Percentiles rank a stretch among this genome's conserved stretches.
These are phyloP conservation scores for Uria aalge DNA, from an alignment of 2,113 vertebrate genomes.

Conservation along the genomic window DNA sequence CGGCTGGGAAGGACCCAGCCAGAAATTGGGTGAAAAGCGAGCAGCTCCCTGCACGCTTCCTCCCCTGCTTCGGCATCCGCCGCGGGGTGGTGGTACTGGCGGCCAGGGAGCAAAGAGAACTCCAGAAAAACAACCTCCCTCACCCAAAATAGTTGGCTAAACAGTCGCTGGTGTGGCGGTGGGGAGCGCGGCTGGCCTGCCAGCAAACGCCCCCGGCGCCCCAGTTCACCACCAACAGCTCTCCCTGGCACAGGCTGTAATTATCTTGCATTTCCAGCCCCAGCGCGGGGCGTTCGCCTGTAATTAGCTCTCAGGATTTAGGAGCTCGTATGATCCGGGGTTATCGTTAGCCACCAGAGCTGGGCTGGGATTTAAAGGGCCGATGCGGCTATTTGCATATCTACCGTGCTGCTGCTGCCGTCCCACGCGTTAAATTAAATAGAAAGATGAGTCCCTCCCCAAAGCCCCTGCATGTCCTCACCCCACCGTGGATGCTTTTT, in stretches of 20 bases:
- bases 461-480: background rate
- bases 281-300: background rate
- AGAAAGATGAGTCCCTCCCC: background rate
- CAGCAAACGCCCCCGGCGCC: background rate
- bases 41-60: background rate
- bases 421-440: accelerated
- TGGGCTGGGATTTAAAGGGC: slow-evolving; percentile 36
- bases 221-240: background rate
- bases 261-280: background rate
- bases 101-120: background rate
- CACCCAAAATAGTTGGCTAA: background rate
- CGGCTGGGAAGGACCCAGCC: background rate
- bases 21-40: background rate
- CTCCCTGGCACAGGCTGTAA: background rate
- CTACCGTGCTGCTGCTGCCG: accelerated
- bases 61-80: background rate
- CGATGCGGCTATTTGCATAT: background rate
- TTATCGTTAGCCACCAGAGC: background rate
- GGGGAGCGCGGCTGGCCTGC: accelerated
- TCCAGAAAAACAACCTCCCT: background rate
- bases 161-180: background rate
- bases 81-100: accelerated
- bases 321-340: background rate
- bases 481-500: background rate
- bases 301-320: slow-evolving; percentile 50